Conservation (phyloP, 1,140 invertebrate species). For the Camponotus vicinus region DNA sequence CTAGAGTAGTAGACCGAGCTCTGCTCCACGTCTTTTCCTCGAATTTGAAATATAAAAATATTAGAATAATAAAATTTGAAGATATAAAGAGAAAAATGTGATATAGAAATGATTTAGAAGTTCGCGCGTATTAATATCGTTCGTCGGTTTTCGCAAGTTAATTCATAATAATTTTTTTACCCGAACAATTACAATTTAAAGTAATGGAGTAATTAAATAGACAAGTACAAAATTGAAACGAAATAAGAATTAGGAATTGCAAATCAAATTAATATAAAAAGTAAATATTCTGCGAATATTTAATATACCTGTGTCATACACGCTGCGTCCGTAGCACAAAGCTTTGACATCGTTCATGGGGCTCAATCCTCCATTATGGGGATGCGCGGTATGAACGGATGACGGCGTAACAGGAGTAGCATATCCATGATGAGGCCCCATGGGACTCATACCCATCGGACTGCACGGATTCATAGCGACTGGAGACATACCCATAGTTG, state of each 20-base stretch:
- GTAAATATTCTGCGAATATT: neutral
- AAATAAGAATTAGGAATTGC: neutral
- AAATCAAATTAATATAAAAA: too few species aligned
- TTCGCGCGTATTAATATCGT: neutral
- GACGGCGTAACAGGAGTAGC: constrained; percentile 82
- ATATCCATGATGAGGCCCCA: constrained; percentile 82
- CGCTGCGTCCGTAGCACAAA: constrained; percentile 81
- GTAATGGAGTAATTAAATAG: too few species aligned
- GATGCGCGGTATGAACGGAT: constrained; percentile 80
- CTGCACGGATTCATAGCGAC: constrained; percentile 82
- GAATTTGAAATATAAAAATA: neutral
- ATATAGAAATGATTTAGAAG: neutral
- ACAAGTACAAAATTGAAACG: neutral
- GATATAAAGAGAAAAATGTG: neutral
- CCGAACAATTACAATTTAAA: too few species aligned
- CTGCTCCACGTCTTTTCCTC: constrained; percentile 84
- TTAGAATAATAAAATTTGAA: constrained; percentile 18
- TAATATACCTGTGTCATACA: constrained; percentile 80
- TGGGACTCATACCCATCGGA: constrained; percentile 82
- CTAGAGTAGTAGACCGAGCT: constrained; percentile 83
- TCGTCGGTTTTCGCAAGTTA: neutral
- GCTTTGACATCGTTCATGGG: constrained; percentile 83
- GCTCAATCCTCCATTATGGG: constrained; percentile 81
- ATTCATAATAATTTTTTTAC: neutral
- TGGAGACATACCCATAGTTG: constrained; percentile 84